Base-by-base conservation (phyloP, 2,797 vertebrate genomes). In the Avahi laniger region DNA sequence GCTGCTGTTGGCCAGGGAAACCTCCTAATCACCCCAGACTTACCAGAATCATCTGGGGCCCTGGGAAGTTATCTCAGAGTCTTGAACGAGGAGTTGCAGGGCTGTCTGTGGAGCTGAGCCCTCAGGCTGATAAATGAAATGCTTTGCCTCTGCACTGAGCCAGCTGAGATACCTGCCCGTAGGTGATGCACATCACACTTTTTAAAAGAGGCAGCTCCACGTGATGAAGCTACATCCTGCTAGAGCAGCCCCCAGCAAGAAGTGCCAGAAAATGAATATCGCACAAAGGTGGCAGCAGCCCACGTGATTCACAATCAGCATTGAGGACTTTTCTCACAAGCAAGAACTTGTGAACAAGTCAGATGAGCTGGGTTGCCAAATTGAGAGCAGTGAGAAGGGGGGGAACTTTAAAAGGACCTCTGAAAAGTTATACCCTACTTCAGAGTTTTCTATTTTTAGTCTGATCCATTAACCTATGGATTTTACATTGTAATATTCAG, bases 101-200 rank as follows among this genome's bases (percentile, higher is more conserved):
- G 54, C 63, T 85, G n/a, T 92, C 93, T 95, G 89, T 48, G 63
- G 81, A 95, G 91, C 93, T 43, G 92, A 96, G 89, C 69, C 63
- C 50, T 88, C 85, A 54, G 94, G 69, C 91, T 5, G 75, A 65
- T 81, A 85, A 97, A 79, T 75, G 57, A 92, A 95, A 97, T 52
- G 89, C 67, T 92, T 84, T 95, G 84, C 70, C 87, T 97, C 91
- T 92, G 82, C 92, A 92, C 87, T 41, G 90, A 93, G 93, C 63
- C 88, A 93, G 80, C 96, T 86, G 87, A 97, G 86, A 59, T 90
- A 97, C 98, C 98, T 97, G 97, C 82, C 69, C 86, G 46, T 85
- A 97, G 97, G 97, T 98, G 97, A 97, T 95, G 97, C 6, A 89
- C 93, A 91, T 97, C 97, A 96, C 98, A 97, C 96, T 96, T 97